Percentiles rank a stretch among this genome's conserved stretches.
phyloP scores from a whole-genome alignment of 2,113 vertebrate genomes.

The Alosa alosa region DNA sequence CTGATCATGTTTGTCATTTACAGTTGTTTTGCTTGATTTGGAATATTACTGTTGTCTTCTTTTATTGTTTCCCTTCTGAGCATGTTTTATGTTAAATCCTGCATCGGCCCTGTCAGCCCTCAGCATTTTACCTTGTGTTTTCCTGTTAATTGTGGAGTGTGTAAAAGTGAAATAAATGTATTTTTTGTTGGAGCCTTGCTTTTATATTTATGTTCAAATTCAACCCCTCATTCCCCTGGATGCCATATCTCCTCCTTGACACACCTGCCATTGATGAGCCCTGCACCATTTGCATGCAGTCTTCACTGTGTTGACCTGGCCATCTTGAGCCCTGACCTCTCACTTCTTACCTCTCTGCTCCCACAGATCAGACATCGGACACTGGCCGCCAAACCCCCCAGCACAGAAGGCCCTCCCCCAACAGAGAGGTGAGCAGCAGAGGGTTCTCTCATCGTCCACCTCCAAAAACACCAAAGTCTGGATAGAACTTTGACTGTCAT shows the following conservation, averaged over 20 bases:
- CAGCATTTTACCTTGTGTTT: neutral
- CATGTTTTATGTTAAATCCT: conserved; percentile 35
- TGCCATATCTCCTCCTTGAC: conserved; percentile 31
- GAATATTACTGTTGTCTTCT: neutral
- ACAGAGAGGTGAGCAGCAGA: conserved; percentile 83
- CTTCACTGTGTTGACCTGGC: neutral
- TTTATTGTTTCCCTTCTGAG: neutral
- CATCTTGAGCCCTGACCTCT: conserved; percentile 30
- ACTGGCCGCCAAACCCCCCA: conserved; percentile 75
- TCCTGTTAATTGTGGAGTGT: neutral
- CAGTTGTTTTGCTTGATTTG: neutral
- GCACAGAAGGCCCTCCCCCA: conserved; percentile 82
- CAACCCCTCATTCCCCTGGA: conserved; percentile 7
- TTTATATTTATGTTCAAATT: conserved; percentile 7
- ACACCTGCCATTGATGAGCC: conserved; percentile 28
- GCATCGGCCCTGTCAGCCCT: neutral
- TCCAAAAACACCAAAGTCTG: neutral
- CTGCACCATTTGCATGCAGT: conserved; percentile 2
- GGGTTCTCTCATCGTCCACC: neutral
- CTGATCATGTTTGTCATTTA: neutral
- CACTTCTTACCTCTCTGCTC: conserved; percentile 55
- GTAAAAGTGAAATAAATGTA: conserved; percentile 58
- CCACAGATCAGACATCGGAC: conserved; percentile 83
- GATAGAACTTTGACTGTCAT: neutral
- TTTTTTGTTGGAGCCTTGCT: conserved; percentile 14